Conservation (phyloP, 2,797 vertebrate species). For the Lindbergichthys nudifrons region DNA sequence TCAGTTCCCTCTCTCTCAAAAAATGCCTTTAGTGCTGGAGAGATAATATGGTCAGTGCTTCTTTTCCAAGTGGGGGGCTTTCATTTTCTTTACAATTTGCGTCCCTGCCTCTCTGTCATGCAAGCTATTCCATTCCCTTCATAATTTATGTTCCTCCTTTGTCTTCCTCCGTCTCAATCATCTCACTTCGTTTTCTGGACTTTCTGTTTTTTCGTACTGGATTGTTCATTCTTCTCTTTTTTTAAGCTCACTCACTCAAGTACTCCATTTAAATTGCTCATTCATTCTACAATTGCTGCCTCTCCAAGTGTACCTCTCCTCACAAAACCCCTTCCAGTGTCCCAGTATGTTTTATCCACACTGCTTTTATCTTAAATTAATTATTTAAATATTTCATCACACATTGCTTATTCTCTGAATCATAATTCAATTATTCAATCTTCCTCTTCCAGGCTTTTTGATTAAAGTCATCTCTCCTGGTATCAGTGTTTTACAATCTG, state of each 20-base stretch:
- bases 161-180: conserved; percentile 34
- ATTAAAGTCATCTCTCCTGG: neutral
- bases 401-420: neutral
- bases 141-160: conserved; percentile 54
- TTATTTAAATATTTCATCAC: neutral
- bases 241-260: conserved; percentile 21
- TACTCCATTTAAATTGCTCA: conserved; percentile 25
- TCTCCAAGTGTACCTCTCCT: conserved; percentile 6
- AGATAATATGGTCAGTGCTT: conserved; percentile 46
- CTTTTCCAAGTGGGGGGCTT: conserved; percentile 42
- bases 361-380: too few species aligned
- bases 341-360: neutral
- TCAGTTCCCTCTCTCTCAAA: conserved; percentile 16
- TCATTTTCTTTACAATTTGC: conserved; percentile 56
- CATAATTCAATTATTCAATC: conserved; percentile 16
- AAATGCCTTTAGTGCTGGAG: conserved; percentile 30
- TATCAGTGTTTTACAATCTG: neutral
- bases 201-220: conserved; percentile 2
- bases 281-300: conserved; percentile 16
- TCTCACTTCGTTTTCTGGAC: conserved; percentile 38
- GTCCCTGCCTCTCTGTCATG: conserved; percentile 39
- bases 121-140: conserved; percentile 38
- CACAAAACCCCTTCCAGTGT: conserved; percentile 1
- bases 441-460: neutral
- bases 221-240: neutral